Base-by-base conservation (phyloP, 2,113 vertebrate genomes). In the Ptilonorhynchus violaceus region DNA sequence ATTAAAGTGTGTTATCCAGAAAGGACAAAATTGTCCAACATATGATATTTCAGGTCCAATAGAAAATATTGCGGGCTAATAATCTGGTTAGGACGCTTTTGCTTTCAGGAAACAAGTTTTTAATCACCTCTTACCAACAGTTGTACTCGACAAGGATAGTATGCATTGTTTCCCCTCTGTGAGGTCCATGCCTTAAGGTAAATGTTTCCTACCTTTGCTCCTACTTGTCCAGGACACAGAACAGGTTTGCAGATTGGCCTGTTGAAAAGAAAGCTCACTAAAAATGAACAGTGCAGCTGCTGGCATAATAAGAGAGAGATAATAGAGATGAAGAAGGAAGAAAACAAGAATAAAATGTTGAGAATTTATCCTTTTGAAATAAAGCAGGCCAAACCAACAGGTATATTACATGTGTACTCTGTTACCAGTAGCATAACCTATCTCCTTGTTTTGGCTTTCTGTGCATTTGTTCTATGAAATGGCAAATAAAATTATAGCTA, bases 401-500 rank as follows among this genome's bases (percentile, higher is more conserved):
- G 87, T 96, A 60, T 84, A 77, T 88, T 96, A 80, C 44, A 24
- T 68, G 50, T 69, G 53, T 93, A 78, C 50, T 75, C 68, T 24
- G 16, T 74, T 97, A 62, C 88, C 72, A 44, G 62, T 93, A 82
- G 80, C 91, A 80, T 85, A 91, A 83, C 94, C 75, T 93, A 39
- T 96, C 92, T 97, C 85, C 82, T 69, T 97, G 88, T 96, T 97
- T 97, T 97, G 96, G 69, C 88, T 98, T 96, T 97, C 97, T 96
- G 76, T 83, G 92, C 94, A 95, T 98, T 98, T 96, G 95, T 97
- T 97, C 89, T 97, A 95, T 96, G 94, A 96, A 98, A 98, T 93
- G 94, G 98, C 97, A 98, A 98, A 98, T 97, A 98, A 98, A 98
- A 98, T 98, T 98, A 97, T 91, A 98, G 97, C 98, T 93, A 97